phyloP scores from a whole-genome alignment of 2,797 vertebrate genomes.

The Acrossocheilus fasciatus region DNA sequence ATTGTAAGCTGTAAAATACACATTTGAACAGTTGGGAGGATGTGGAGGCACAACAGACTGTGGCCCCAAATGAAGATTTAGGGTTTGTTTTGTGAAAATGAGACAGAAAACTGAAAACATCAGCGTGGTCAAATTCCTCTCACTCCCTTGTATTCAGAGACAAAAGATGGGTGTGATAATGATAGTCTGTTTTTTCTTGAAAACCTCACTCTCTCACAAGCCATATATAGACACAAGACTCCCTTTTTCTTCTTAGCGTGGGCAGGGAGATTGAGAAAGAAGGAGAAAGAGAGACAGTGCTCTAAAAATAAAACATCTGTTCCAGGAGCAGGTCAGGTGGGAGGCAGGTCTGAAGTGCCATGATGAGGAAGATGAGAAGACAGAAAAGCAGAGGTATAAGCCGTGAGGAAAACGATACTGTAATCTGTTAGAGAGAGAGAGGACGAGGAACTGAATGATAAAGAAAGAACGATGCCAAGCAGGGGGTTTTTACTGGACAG shows the following conservation, averaged over 20 bases:
- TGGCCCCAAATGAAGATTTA: not conserved
- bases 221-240: conserved; percentile 66
- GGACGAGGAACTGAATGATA: not conserved
- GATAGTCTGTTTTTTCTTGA: conserved; percentile 56
- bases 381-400: conserved; percentile 52
- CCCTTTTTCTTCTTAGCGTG: conserved; percentile 66
- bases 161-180: conserved; percentile 49
- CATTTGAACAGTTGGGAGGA: not conserved
- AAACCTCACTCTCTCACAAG: conserved; percentile 65
- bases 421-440: conserved; percentile 16
- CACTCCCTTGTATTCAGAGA: conserved; percentile 19
- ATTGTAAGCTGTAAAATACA: not conserved
- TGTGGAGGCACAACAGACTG: not conserved
- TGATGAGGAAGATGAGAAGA: conserved; percentile 58
- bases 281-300: conserved; percentile 62
- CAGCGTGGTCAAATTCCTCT: conserved; percentile 35
- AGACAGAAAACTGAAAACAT: conserved; percentile 2
- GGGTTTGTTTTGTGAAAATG: conserved; percentile 19
- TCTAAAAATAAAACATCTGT: conserved; percentile 85
- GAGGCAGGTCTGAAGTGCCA: conserved; percentile 68
- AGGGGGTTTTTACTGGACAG: conserved; percentile 6
- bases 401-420: conserved; percentile 15
- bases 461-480: conserved; percentile 18
- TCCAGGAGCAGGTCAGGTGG: conserved; percentile 76
- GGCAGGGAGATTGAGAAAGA: conserved; percentile 53